Conservation (phyloP, 1,140 invertebrate genomes). For the Danaus melanippus region DNA sequence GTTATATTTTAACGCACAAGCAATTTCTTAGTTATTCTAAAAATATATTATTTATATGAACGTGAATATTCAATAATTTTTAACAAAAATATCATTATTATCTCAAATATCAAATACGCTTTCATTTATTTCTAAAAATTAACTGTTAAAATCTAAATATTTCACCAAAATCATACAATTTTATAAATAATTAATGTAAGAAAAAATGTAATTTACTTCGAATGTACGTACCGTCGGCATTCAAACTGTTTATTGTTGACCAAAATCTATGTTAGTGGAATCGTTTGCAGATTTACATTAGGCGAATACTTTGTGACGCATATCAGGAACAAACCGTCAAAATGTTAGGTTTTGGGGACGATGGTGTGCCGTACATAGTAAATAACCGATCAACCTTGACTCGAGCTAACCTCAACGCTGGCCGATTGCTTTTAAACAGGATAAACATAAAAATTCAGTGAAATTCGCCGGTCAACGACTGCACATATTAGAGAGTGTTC, state of each 20-base stretch:
- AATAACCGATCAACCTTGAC: constrained; percentile 32
- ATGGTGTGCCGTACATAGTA: constrained; percentile 32
- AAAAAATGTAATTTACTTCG: constrained; percentile 4
- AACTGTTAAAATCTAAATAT: too few relatives aligned
- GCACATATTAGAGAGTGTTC: too few relatives aligned
- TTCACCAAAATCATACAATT: too few relatives aligned
- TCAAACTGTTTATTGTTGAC: constrained; percentile 17
- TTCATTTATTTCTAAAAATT: too few relatives aligned
- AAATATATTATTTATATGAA: too few relatives aligned
- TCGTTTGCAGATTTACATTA: constrained; percentile 14
- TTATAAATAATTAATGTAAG: too few relatives aligned
- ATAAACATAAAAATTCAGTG: constrained; percentile 9
- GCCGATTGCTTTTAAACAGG: constrained; percentile 34
- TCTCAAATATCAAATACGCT: too few relatives aligned
- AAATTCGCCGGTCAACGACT: too few relatives aligned
- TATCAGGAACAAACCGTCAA: constrained; percentile 29
- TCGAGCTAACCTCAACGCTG: constrained; percentile 32
- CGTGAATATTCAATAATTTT: too few relatives aligned
- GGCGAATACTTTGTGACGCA: constrained; percentile 20
- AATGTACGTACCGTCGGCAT: constrained; percentile 9
- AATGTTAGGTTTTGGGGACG: constrained; percentile 34
- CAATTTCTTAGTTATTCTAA: too few relatives aligned
- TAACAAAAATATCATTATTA: too few relatives aligned
- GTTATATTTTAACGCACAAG: too few relatives aligned
- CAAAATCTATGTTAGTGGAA: constrained; percentile 23